These are phyloP conservation scores for Neomonachus schauinslandi DNA, from an alignment of 2,113 vertebrate species.

Conservation along the genomic window DNA sequence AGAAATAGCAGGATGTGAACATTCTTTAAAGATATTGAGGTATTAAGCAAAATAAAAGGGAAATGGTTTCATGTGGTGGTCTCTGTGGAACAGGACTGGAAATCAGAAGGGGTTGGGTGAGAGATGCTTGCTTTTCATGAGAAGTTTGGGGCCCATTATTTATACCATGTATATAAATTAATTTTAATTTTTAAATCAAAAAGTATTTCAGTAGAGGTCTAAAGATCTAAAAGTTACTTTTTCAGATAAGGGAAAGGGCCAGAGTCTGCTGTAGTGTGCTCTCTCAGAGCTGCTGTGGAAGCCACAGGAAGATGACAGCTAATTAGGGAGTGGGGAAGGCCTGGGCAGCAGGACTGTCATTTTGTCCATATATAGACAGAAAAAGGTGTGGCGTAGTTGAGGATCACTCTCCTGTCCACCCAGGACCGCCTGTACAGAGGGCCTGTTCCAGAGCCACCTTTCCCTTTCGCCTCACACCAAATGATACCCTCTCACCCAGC, in stretches of 20 bases:
- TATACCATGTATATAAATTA: background rate
- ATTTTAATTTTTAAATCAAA: background rate
- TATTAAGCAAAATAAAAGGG: background rate
- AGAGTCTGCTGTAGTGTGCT: background rate
- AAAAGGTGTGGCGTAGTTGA: background rate
- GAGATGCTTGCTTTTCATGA: background rate
- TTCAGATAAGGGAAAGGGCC: background rate
- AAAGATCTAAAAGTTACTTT: background rate
- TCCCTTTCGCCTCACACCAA: background rate
- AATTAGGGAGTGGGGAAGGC: background rate
- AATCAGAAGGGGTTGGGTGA: background rate
- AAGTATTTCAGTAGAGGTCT: background rate
- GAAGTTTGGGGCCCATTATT: background rate
- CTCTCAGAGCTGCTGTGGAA: background rate
- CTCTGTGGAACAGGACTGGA: background rate
- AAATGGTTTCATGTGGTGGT: background rate
- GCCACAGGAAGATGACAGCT: background rate
- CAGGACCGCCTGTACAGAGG: background rate
- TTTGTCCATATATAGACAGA: background rate
- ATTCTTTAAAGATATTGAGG: background rate
- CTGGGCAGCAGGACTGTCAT: background rate
- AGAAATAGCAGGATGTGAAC: background rate
- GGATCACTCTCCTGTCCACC: background rate
- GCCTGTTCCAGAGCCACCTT: background rate
- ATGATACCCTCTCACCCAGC: background rate